Evolutionary conservation across 2,113 vertebrate genomes (phyloP), one percentile per base, ranked within the genome.

Genomic region (Ailuropoda melanoleuca): DNA sequence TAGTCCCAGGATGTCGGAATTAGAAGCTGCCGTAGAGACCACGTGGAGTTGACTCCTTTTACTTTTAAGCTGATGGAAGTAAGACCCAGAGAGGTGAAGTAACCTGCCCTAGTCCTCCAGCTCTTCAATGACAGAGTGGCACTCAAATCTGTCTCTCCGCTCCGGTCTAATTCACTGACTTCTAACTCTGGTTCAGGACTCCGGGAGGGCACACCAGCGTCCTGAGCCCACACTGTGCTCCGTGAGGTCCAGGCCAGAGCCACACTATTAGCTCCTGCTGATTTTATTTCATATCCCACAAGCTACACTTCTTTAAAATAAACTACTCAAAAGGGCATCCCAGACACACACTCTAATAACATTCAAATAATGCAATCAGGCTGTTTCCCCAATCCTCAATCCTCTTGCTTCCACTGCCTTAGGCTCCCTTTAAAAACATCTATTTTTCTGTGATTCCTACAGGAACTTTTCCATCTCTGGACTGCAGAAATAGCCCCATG

Each of bases 401-500:
- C 91, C 88, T 97, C 90, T 80, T 87, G 83, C 84, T 72, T 90
- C 58, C 13, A 29, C 81, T 85, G 97, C 97, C 97, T 96, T 13
- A 31, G 97, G 98, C 97, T 94, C 70, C 94, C 64, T 96, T 97
- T 81, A 94, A 97, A 94, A 82, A 84, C 87, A 83, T 95, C 95
- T 93, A 96, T 97, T 97, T 98, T 92, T 94, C 94, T 97, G 55
- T 87, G 82, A 97, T 94, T 95, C 97, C 96, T 88, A 88, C 31
- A 97, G 96, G 96, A 96, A 93, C 92, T 88, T 94, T 95, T 95
- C 90, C 85, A 98, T 98, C 95, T 97, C 90, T 94, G 82, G 58
- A 75, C 62, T 83, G 92, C 90, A 94, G 43, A 96, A 97, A 93
- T 66, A 90, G 70, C 88, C 98, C 97, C 95, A 90, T 84, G 90